These are phyloP conservation scores for Tetranychus truncatus DNA, from an alignment of 2,888 invertebrate genomes.

Conservation along the genomic window DNA sequence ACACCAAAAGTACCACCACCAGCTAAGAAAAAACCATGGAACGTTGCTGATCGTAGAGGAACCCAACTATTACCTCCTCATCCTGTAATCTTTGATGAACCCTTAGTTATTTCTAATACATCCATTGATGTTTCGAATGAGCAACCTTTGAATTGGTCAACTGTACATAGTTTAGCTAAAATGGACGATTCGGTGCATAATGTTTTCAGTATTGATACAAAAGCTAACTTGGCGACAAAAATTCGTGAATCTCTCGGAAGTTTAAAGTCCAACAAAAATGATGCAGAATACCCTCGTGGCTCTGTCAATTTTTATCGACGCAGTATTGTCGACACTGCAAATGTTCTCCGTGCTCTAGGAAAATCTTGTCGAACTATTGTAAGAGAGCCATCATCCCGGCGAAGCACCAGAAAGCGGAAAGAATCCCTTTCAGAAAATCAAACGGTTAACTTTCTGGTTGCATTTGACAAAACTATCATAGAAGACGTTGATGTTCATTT, in stretches of 20 bases:
- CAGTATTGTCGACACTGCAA: not conserved
- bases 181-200: not conserved
- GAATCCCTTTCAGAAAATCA: not conserved
- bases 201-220: not conserved
- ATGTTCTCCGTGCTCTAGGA: not conserved
- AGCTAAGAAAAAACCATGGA: not conserved
- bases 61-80: not conserved
- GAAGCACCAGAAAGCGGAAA: not conserved
- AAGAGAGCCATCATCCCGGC: not conserved
- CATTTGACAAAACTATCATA: constrained; percentile 5
- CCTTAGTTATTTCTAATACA: not conserved
- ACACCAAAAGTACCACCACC: not conserved
- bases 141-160: not conserved
- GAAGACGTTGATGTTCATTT: not conserved
- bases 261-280: not conserved
- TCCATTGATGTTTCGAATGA: not conserved
- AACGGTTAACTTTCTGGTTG: not conserved
- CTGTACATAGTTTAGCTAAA: not conserved
- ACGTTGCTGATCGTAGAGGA: not conserved
- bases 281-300: not conserved
- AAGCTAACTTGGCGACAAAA: not conserved
- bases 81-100: not conserved
- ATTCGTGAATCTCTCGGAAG: not conserved
- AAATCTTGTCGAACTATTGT: not conserved
- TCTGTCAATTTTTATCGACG: not conserved